Evolutionary conservation across 1,140 invertebrate species (phyloP), one percentile per base, ranked within the genome.

Genomic region (Carcinoscorpius rotundicauda): DNA sequence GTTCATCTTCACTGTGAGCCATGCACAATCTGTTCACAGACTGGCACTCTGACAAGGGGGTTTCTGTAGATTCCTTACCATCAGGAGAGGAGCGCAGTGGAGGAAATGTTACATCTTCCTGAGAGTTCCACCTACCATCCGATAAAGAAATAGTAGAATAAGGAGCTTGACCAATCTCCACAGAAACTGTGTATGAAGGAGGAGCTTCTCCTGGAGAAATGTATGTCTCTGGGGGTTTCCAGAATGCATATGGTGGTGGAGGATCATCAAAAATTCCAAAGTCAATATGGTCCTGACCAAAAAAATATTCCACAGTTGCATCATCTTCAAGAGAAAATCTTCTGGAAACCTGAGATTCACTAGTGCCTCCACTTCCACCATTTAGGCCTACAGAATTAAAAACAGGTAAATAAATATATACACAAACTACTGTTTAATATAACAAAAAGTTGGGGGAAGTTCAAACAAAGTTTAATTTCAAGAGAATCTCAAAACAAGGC

Each of bases 151-250:
- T 29, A 29, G 29, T 29, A 29, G 29, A 29, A 29, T 29, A 29
- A 29, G 29, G 29, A 29, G 29, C 29, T 29, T 29, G 29, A 29
- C 29, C 29, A 29, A 29, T 29, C 29, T 69, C 61, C 4, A 66
- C 65, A 8, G 66, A 70, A 4, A 64, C 64, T 62, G 73, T 72
- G 58, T 73, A 73, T 6, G 70, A 66, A 50, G 72, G 72, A 6
- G 72, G 72, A 11, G 72, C 72, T 61, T 73, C 72, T n/a, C 68
- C 70, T 5, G 72, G 71, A 11, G 70, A 66, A 61, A 72, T 68
- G 56, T 69, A 71, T 29, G 66, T 70, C 52, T 73, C 72, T 10
- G 72, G 70, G 49, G 72, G 72, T 63, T 73, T 73, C 72, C 72
- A 73, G 11, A 73, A 68, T 10, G 71, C 68, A 52, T 73, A 73